A percentile compares a stretch with the other conserved stretches of the same genome.
Conservation (phyloP, 2,113 vertebrate genomes). For the Turnix velox region DNA sequence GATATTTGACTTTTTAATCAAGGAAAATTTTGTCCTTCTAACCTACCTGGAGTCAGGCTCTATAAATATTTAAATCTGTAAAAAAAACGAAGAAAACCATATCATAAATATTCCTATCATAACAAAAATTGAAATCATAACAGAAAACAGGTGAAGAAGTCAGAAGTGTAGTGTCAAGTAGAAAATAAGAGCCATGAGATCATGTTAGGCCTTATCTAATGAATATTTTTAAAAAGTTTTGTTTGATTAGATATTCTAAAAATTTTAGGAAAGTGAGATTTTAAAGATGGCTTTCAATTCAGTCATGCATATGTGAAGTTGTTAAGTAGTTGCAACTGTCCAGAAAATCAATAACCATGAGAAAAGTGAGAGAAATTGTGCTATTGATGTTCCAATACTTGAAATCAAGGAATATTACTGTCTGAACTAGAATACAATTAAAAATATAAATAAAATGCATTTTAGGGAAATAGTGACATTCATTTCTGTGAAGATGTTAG, state of each 20-base stretch:
- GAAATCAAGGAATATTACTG: not conserved
- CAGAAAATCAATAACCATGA: not conserved
- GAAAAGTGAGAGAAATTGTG: not conserved
- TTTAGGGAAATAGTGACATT: not conserved
- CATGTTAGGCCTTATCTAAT: not conserved
- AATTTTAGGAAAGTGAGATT: not conserved
- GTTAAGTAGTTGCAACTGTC: not conserved
- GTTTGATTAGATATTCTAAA: not conserved
- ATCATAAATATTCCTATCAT: not conserved
- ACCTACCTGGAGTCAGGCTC: not conserved
- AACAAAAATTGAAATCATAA: not conserved
- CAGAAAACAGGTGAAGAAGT: not conserved
- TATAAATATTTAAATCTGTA: not conserved
- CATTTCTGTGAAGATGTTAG: not conserved
- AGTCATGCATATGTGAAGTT: not conserved
- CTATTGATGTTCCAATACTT: not conserved
- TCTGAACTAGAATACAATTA: not conserved
- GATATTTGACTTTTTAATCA: not conserved
- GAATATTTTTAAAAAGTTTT: not conserved
- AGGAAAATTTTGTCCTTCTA: not conserved
- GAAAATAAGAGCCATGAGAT: not conserved
- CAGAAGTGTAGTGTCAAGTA: not conserved
- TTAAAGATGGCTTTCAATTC: not conserved
- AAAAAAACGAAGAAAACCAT: not conserved
- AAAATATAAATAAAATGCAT: not conserved